Evolutionary conservation across 2,888 invertebrate genomes (phyloP).

Genomic region (Apamea epomidion): DNA sequence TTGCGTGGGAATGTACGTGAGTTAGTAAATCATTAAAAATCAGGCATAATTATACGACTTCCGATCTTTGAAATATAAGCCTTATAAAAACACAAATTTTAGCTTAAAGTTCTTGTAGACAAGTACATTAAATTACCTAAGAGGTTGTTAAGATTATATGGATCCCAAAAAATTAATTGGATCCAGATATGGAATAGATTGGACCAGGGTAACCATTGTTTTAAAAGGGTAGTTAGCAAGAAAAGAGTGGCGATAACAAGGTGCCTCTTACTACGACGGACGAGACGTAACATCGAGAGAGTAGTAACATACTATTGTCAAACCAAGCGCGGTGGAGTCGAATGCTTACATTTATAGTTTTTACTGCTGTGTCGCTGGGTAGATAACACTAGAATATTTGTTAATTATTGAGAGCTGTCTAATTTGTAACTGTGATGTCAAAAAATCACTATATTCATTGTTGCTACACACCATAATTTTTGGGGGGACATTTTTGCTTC

Average conservation of each 20-base stretch:
- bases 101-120: not conserved
- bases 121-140: not conserved
- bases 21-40: not conserved
- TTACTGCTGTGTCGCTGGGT: slow-evolving; percentile 5
- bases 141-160: not conserved
- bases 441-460: too few species aligned
- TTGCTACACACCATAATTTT: too few species aligned
- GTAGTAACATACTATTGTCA: slow-evolving; percentile 57
- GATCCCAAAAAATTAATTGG: not conserved
- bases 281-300: slow-evolving; percentile 59
- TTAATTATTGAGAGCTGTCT: too few species aligned
- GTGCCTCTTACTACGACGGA: slow-evolving; percentile 43
- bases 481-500: too few species aligned
- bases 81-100: not conserved
- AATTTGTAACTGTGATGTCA: too few species aligned
- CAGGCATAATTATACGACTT: not conserved
- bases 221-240: not conserved
- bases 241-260: slow-evolving; percentile 24
- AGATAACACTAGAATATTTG: not conserved
- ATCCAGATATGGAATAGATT: not conserved
- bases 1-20: not conserved
- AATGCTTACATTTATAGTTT: slow-evolving; percentile 57
- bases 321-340: slow-evolving; percentile 67
- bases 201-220: not conserved
- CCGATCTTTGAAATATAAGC: not conserved